Conservation (phyloP, 2,888 invertebrate species). For the Beris morrisii region DNA sequence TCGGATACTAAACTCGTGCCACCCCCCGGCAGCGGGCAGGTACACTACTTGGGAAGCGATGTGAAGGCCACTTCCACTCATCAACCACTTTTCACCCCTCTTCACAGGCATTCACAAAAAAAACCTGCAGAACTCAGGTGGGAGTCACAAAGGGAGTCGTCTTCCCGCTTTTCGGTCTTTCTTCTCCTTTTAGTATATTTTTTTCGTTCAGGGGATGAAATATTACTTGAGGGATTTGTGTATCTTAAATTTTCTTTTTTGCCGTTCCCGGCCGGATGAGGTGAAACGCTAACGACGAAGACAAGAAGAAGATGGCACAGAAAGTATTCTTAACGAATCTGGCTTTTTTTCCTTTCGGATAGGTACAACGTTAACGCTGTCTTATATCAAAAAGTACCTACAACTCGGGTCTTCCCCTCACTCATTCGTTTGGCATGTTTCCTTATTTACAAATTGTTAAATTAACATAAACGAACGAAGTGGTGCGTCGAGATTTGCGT, state of each 20-base stretch:
- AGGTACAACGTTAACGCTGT: too few relatives aligned
- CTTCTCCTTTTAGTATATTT: conserved; percentile 11
- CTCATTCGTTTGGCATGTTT: conserved; percentile 22
- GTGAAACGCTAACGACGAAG: not conserved
- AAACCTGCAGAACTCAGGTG: not conserved
- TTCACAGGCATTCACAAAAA: not conserved
- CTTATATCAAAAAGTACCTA: too few relatives aligned
- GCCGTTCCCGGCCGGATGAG: not conserved
- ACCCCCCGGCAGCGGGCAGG: too few relatives aligned
- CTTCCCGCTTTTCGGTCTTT: conserved; percentile 14
- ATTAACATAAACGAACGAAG: conserved; percentile 33
- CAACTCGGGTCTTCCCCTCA: too few relatives aligned
- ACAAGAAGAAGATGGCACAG: not conserved
- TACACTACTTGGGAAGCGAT: too few relatives aligned
- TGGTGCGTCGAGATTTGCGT: conserved; percentile 22
- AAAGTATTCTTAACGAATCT: conserved; percentile 1
- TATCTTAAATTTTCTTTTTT: conserved; percentile 28
- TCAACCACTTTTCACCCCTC: too few relatives aligned
- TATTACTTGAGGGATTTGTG: conserved; percentile 35
- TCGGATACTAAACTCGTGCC: too few relatives aligned
- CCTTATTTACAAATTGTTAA: conserved; percentile 38
- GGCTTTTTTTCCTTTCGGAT: too few relatives aligned
- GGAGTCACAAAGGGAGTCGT: not conserved
- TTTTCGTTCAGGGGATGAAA: conserved; percentile 18
- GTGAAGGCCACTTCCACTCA: too few relatives aligned